phyloP scores from a whole-genome alignment of 2,797 vertebrate genomes.

The Decapterus maruadsi region DNA sequence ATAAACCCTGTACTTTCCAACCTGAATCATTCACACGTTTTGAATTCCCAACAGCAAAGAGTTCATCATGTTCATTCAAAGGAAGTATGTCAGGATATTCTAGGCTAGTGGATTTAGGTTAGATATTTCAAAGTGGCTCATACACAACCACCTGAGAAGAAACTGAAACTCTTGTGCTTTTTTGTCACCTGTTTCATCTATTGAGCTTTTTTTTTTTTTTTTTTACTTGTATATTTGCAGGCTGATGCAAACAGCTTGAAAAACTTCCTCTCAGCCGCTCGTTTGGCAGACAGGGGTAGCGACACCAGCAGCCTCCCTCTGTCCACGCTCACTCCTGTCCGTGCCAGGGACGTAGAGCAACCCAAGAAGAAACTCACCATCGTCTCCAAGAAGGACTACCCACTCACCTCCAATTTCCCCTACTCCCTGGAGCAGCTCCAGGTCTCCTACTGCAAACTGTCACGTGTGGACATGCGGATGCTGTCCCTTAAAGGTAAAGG shows the following conservation, averaged over 20 bases:
- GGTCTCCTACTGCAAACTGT: constrained; percentile 94
- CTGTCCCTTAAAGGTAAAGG: constrained; percentile 87
- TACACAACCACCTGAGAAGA: neutral
- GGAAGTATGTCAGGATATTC: constrained; percentile 65
- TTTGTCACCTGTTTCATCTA: constrained; percentile 2
- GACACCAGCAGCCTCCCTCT: constrained; percentile 85
- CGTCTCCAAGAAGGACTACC: constrained; percentile 94
- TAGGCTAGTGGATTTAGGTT: constrained; percentile 59
- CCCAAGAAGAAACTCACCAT: constrained; percentile 94
- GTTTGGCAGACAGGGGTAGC: constrained; percentile 90
- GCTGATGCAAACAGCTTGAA: constrained; percentile 91
- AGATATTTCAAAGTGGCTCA: constrained; percentile 49
- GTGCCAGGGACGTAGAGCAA: constrained; percentile 93
- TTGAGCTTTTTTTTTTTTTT: neutral
- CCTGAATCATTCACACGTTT: neutral
- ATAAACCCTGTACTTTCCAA: constrained; percentile 3
- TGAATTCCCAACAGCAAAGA: constrained; percentile 26
- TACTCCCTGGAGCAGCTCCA: constrained; percentile 95
- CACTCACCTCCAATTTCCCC: constrained; percentile 93
- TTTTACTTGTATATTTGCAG: constrained; percentile 71
- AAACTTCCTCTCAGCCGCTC: constrained; percentile 92
- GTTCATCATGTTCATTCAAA: constrained; percentile 35
- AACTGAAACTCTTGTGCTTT: neutral
- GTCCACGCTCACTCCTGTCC: constrained; percentile 89
- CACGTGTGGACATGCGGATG: constrained; percentile 91